Evolutionary conservation across 2,113 vertebrate genomes (phyloP), one percentile per base, ranked within the genome.

Genomic region (Hypomesus transpacificus): DNA sequence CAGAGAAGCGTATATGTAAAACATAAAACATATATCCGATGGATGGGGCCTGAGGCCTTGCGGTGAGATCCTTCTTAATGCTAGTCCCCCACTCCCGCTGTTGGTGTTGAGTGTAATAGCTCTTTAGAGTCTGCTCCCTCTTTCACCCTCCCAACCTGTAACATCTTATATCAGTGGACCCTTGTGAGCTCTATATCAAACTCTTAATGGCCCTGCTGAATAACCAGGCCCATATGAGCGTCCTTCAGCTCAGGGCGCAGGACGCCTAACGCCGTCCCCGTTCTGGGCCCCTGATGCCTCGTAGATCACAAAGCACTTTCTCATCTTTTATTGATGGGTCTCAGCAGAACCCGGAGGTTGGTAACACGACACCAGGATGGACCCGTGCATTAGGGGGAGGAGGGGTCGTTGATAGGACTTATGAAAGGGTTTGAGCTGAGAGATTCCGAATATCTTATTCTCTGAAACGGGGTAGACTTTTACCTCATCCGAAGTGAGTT

Each of bases 241-340:
- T 56, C 34, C 61, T 34, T 61, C 73, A 70, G 62, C 66, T 46
- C 75, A 14, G 24, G 3, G 60, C 39, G n/a, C 53, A 68, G 14
- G 31, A 66, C 18, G 51, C n/a, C 61, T 60, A 26, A 74, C 57
- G 46, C 22, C 26, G n/a, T n/a, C 63, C 16, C 57, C 16, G 0
- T 51, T 21, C 64, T 67, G 65, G 61, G 21, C 74, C 75, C 79
- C 54, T 59, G 5, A 22, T 60, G 54, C 14, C 71, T 78, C 79
- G 78, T 74, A 78, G 46, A 61, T 76, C 75, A 80, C 80, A 77
- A 82, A 84, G 74, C 63, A 50, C 71, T 59, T 54, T 70, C 63
- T 88, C 73, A 81, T 84, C 73, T 86, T 86, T 89, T 58, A 87
- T 89, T 81, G 28, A 81, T 78, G 58, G 31, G 34, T 21, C 75